Percentiles rank a stretch among this genome's conserved stretches.
Evolutionary conservation across 2,113 vertebrate species (phyloP).

Genomic region (Hydrochoerus hydrochaeris): DNA sequence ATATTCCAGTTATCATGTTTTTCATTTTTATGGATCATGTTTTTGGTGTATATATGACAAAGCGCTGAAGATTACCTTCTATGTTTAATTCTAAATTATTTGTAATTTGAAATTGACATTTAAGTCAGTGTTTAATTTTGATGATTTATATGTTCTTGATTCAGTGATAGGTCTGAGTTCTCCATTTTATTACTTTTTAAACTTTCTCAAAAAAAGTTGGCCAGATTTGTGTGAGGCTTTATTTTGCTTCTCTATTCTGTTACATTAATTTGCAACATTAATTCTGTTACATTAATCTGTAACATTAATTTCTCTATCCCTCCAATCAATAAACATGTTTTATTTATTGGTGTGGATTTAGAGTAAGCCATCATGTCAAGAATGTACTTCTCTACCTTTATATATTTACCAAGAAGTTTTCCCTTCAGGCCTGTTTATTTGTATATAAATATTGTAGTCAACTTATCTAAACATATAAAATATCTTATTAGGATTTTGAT

Average conservation of each 20-base stretch:
- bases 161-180: not conserved
- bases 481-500: not conserved
- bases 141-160: not conserved
- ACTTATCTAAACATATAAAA: not conserved
- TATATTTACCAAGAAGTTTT: not conserved
- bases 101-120: not conserved
- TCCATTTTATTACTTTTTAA: not conserved
- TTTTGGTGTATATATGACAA: not conserved
- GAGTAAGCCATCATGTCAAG: not conserved
- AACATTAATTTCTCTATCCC: not conserved
- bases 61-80: not conserved
- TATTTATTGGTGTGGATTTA: not conserved
- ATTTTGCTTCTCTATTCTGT: not conserved
- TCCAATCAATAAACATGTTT: not conserved
- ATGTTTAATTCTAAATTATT: not conserved
- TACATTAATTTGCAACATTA: too few species aligned
- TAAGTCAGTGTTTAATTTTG: not conserved
- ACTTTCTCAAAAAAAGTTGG: not conserved
- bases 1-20: not conserved
- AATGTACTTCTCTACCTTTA: not conserved
- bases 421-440: not conserved
- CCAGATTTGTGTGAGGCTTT: not conserved
- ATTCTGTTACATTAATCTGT: not conserved
- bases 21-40: not conserved
- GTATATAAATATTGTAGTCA: not conserved